Evolutionary conservation across 2,113 vertebrate genomes (phyloP).

Genomic region (Neotragus pygmaeus): DNA sequence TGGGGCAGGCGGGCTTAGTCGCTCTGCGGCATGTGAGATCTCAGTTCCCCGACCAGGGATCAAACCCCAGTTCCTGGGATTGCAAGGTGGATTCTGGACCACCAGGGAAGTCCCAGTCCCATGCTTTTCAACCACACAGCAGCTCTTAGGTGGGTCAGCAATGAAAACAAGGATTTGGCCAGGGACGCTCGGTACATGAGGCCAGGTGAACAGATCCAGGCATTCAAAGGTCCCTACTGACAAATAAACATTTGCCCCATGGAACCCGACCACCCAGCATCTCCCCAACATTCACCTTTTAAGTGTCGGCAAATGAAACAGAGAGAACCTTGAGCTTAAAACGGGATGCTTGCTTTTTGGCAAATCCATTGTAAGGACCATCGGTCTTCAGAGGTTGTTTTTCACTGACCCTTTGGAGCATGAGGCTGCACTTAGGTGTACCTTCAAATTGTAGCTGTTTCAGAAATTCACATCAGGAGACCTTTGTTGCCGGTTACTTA

Average conservation of each 20-base stretch:
- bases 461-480: not conserved
- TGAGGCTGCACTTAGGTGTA: rapidly evolving
- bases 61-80: not conserved
- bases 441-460: not conserved
- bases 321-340: not conserved
- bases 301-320: not conserved
- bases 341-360: not conserved
- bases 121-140: not conserved
- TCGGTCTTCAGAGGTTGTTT: not conserved
- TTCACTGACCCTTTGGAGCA: not conserved
- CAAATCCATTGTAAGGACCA: not conserved
- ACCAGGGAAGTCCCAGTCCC: not conserved
- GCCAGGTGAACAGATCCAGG: not conserved
- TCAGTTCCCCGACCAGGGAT: not conserved
- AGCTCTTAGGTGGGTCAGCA: not conserved
- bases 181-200: not conserved
- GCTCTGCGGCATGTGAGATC: not conserved
- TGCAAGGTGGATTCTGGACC: not conserved
- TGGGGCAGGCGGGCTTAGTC: not conserved
- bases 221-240: not conserved
- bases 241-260: not conserved
- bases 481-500: not conserved
- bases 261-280: not conserved
- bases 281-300: not conserved
- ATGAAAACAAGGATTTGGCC: not conserved